Evolutionary conservation across 2,797 vertebrate genomes (phyloP).

Genomic region (Clarias platycephalus): DNA sequence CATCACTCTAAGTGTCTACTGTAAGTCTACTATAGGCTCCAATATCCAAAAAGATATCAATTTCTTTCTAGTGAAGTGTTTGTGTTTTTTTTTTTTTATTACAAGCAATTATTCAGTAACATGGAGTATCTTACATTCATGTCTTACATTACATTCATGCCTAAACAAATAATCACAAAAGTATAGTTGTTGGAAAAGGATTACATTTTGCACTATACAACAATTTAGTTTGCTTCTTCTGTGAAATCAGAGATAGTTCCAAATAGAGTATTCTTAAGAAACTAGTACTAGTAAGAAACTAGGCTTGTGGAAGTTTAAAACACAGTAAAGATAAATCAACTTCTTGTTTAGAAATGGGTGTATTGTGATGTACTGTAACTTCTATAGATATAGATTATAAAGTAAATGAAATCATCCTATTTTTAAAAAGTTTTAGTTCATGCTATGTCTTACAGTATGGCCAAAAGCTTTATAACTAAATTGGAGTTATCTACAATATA

Average conservation of each 20-base stretch:
- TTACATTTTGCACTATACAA: neutral
- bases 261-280: neutral
- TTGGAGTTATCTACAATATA: neutral
- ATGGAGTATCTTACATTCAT: neutral
- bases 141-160: neutral
- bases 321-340: neutral
- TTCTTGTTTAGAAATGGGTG: neutral
- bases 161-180: conserved; percentile 5
- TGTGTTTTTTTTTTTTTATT: conserved; percentile 12
- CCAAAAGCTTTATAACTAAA: neutral
- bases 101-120: conserved; percentile 19
- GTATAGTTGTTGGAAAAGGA: neutral
- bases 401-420: neutral
- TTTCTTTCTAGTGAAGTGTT: conserved; percentile 14
- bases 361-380: neutral
- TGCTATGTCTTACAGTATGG: neutral
- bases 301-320: neutral
- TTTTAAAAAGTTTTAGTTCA: neutral
- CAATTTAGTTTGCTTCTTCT: neutral
- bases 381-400: neutral
- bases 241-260: neutral
- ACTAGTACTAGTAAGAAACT: neutral
- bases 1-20: conserved; percentile 84
- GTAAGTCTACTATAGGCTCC: conserved; percentile 75
- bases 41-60: neutral